Evolutionary conservation across 1,140 invertebrate species (phyloP).

Genomic region (Drosophila neocordata): DNA sequence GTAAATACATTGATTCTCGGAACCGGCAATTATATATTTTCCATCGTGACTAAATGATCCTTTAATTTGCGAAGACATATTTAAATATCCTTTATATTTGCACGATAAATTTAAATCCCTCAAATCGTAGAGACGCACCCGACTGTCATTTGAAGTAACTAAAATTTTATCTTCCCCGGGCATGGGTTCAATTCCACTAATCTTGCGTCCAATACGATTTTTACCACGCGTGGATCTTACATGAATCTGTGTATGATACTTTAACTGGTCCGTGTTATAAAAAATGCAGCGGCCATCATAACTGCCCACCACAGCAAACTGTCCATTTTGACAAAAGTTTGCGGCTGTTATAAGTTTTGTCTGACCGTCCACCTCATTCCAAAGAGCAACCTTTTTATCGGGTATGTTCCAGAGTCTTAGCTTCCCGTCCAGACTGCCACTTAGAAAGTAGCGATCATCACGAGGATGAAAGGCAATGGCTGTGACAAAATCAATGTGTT

Average conservation of each 20-base stretch:
- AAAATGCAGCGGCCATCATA: constrained; percentile 99
- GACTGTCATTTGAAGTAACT: constrained; percentile 98
- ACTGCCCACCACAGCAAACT: constrained; percentile 98
- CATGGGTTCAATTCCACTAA: constrained; percentile 98
- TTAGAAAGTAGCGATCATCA: constrained; percentile 97
- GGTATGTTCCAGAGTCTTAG: constrained; percentile 99
- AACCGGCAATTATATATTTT: constrained; percentile 98
- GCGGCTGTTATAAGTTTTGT: constrained; percentile 98
- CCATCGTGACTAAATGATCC: constrained; percentile 98
- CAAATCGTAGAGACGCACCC: constrained; percentile 98
- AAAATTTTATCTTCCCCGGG: constrained; percentile 98
- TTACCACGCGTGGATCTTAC: constrained; percentile 97
- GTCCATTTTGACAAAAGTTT: constrained; percentile 98
- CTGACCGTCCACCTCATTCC: constrained; percentile 98
- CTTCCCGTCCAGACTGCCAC: constrained; percentile 97
- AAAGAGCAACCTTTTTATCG: constrained; percentile 98
- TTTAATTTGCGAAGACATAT: constrained; percentile 98
- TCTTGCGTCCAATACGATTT: constrained; percentile 96
- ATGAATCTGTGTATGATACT: constrained; percentile 99
- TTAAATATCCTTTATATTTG: constrained; percentile 98
- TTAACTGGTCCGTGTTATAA: constrained; percentile 98
- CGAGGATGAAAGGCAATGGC: constrained; percentile 99
- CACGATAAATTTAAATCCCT: constrained; percentile 97
- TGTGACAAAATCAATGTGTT: constrained; percentile 99
- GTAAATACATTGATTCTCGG: constrained; percentile 98